Evolutionary conservation across 2,797 vertebrate genomes (phyloP), one percentile per base, ranked within the genome.

Genomic region (Cetoscarus ocellatus): DNA sequence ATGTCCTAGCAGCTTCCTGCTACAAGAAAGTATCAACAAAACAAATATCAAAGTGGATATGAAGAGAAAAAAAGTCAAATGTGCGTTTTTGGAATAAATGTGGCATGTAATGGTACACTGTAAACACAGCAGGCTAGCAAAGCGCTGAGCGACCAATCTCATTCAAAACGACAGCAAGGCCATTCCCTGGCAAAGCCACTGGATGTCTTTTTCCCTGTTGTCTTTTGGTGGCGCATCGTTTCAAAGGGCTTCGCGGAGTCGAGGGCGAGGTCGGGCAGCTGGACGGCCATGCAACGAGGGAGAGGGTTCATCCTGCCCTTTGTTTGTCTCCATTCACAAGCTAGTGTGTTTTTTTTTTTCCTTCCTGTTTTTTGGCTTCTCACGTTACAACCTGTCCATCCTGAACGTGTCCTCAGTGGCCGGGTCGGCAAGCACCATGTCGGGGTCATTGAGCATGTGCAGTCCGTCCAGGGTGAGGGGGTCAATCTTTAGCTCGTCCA

Each of bases 371-470:
- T 27, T 51, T 18, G 14, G 61, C 56, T n/a, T 63, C 17, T 61
- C 4, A 1, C 27, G 62, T 94, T 94, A 99, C 96, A 99, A 96
- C 83, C 98, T 94, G 91, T 99, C 98, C 98, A 99, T 99, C 84
- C 98, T 95, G 93, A 99, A 99, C 38, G 98, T 98, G 94, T 99
- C 98, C 94, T 99, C 98, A 0, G 98, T 99, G 92, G 98, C 98
- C 0, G 97, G 94, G 93, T 98, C 98, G 0, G 98, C 85, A 40
- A 99, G 96, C 88, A 99, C 98, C 96, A 99, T 99, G 93, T 99
- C 98, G 0, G 98, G 98, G 93, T 99, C 98, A 0, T 99, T 99
- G 75, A 99, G 97, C 95, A 96, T 99, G 94, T 99, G 98, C 75
- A 99, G 95, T 90, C 98, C 98, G 18, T 99, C 98, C 87, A 99